Conservation (phyloP, 2,797 vertebrate species). For the Oreochromis mossambicus region DNA sequence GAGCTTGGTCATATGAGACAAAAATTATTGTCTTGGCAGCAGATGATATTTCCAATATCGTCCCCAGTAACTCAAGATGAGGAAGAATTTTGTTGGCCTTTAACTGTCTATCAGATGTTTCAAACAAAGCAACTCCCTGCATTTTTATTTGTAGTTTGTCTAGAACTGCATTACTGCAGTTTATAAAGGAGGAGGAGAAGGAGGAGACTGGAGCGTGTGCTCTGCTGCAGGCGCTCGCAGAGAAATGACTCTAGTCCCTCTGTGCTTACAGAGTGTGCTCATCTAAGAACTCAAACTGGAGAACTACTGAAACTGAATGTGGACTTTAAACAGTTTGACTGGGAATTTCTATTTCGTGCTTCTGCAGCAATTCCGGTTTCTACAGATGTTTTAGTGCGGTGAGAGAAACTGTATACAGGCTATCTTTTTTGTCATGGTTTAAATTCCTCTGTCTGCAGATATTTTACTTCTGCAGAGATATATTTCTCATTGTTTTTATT, state of each 20-base stretch:
- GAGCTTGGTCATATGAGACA: neutral
- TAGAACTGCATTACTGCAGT: conserved; percentile 31
- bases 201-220: conserved; percentile 25
- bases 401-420: neutral
- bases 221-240: conserved; percentile 15
- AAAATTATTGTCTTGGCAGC: conserved; percentile 2
- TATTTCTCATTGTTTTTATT: neutral
- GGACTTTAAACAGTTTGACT: neutral
- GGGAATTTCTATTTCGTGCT: neutral
- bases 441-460: neutral
- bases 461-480: neutral
- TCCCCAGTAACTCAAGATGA: neutral
- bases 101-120: neutral
- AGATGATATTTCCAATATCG: neutral
- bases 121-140: neutral
- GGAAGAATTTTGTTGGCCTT: neutral
- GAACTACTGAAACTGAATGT: conserved; percentile 6
- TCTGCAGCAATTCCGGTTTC: neutral
- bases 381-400: neutral
- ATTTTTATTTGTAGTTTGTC: conserved; percentile 9
- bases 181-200: conserved; percentile 29
- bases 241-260: conserved; percentile 36
- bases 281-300: conserved; percentile 17
- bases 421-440: neutral
- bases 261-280: conserved; percentile 28